A percentile compares a stretch with the other conserved stretches of the same genome.
These are phyloP conservation scores for Diabrotica virgifera DNA, from an alignment of 1,140 invertebrate genomes.

Conservation along the genomic window DNA sequence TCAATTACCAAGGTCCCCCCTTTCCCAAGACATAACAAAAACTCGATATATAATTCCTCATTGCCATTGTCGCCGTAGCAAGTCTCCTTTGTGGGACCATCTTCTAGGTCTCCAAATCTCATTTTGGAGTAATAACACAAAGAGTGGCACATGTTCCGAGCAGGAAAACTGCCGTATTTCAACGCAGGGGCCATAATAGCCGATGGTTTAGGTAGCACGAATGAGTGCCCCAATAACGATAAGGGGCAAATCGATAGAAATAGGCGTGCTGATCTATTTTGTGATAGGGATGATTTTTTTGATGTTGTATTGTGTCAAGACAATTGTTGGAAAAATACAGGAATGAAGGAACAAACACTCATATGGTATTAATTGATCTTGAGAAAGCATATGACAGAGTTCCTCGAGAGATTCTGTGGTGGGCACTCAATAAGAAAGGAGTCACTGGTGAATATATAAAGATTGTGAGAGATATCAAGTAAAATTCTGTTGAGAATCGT, in stretches of 20 bases:
- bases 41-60: constrained; percentile 1
- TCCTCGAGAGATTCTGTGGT: no score
- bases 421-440: no score
- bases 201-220: constrained; percentile 26
- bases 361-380: no score
- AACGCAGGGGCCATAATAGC: constrained; percentile 29
- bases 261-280: no score
- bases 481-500: no score
- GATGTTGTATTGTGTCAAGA: no score
- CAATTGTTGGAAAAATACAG: no score
- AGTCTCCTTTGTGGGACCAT: background rate
- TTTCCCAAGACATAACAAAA: background rate
- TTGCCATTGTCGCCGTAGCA: background rate
- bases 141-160: constrained; percentile 38
- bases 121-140: constrained; percentile 34
- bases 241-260: constrained; percentile 20
- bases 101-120: constrained; percentile 22
- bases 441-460: no score
- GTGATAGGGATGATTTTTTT: no score
- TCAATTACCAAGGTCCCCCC: background rate
- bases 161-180: constrained; percentile 36
- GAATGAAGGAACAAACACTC: no score
- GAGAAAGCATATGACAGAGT: no score
- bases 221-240: constrained; percentile 26
- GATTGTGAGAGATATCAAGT: no score